Conservation (phyloP, 2,888 invertebrate species). For the Alviniconcha strummeri region DNA sequence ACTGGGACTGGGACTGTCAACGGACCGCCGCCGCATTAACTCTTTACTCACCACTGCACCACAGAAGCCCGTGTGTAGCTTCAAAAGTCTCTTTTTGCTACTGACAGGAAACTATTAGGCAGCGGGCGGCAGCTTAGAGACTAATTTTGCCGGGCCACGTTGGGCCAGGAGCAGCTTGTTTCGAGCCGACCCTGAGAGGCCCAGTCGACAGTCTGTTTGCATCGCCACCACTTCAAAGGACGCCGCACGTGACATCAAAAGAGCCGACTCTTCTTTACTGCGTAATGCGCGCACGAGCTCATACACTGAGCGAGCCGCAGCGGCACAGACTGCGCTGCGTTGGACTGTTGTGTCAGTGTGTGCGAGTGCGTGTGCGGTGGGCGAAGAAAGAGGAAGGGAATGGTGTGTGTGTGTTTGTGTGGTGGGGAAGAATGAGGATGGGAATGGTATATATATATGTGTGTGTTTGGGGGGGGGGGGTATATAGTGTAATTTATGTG, state of each 20-base stretch:
- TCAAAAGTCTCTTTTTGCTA: neutral
- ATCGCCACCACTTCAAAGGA: constrained; percentile 24
- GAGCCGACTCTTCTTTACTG: neutral
- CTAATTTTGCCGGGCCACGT: neutral
- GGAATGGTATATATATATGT: too few species aligned
- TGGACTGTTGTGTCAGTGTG: neutral
- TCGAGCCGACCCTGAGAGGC: neutral
- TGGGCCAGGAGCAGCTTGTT: neutral
- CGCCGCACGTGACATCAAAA: constrained; percentile 17
- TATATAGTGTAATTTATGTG: too few species aligned
- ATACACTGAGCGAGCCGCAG: too few species aligned
- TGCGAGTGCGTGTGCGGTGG: neutral
- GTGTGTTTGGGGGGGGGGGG: too few species aligned
- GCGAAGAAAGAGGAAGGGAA: too few species aligned
- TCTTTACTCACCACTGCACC: neutral
- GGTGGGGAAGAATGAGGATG: too few species aligned
- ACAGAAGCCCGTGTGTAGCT: neutral
- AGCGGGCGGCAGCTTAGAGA: constrained; percentile 1
- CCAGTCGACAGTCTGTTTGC: constrained; percentile 21
- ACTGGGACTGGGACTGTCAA: too few species aligned
- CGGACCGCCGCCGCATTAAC: too few species aligned
- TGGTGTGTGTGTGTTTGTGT: too few species aligned
- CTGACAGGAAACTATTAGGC: constrained; percentile 20
- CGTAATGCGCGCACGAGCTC: neutral
- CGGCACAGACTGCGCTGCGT: neutral